Conservation (phyloP, 2,113 vertebrate species). For the Alectura lathami region DNA sequence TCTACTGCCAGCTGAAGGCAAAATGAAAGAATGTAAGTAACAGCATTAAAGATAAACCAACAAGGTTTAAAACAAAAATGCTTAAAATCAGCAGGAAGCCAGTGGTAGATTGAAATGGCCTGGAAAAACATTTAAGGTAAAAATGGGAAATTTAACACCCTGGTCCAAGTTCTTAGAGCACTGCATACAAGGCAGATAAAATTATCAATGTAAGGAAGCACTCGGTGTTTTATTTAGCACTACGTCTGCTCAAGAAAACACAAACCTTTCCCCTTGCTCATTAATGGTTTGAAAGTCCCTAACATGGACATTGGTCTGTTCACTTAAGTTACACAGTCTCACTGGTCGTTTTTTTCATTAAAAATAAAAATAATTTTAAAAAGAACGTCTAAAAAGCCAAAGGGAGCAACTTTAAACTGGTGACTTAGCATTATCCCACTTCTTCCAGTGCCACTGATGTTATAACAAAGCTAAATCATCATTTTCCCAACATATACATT, state of each 20-base stretch:
- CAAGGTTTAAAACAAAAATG: neutral
- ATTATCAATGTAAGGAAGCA: neutral
- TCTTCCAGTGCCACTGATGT: neutral
- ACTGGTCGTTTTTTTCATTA: neutral
- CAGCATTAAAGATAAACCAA: neutral
- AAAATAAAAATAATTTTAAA: neutral
- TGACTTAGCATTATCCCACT: neutral
- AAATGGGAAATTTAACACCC: neutral
- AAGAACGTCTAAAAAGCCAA: neutral
- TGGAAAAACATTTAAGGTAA: conserved; percentile 10
- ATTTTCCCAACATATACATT: neutral
- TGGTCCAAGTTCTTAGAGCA: neutral
- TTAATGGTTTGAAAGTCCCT: neutral
- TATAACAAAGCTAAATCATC: neutral
- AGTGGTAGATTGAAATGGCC: conserved; percentile 31
- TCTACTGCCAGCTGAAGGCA: conserved; percentile 89
- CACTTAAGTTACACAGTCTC: neutral
- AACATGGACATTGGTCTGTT: neutral
- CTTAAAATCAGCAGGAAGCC: neutral
- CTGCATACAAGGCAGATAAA: neutral
- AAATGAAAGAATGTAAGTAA: conserved; percentile 35
- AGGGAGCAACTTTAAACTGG: neutral
- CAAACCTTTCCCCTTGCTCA: neutral
- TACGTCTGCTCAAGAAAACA: neutral
- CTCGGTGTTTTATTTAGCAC: neutral